These are phyloP conservation scores for Xestobium rufovillosum DNA, from an alignment of 2,888 invertebrate genomes.

Conservation along the genomic window DNA sequence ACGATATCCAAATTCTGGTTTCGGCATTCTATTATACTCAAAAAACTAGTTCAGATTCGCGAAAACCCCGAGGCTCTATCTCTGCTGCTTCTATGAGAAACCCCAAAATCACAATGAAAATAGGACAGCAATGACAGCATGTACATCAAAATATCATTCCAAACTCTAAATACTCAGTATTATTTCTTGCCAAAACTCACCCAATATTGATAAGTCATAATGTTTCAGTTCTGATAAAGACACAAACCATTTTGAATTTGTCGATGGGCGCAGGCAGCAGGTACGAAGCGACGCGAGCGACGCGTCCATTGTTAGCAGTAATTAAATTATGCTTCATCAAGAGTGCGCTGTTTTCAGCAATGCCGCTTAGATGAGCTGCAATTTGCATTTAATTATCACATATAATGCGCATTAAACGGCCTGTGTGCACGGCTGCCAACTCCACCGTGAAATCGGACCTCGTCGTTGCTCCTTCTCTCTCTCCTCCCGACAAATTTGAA, in stretches of 20 bases:
- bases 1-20: too few relatives aligned
- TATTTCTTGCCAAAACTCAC: neutral
- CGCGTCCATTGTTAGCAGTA: conserved; percentile 41
- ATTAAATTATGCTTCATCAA: conserved; percentile 45
- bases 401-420: conserved; percentile 44
- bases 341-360: conserved; percentile 44
- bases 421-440: conserved; percentile 34
- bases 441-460: conserved; percentile 40
- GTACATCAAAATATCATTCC: neutral
- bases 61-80: too few relatives aligned
- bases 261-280: conserved; percentile 15
- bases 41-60: too few relatives aligned
- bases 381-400: conserved; percentile 47
- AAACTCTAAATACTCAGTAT: neutral
- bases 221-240: too few relatives aligned
- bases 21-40: too few relatives aligned
- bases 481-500: conserved; percentile 32
- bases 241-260: too few relatives aligned
- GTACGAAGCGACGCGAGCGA: conserved; percentile 19
- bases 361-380: conserved; percentile 44
- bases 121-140: too few relatives aligned
- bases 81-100: too few relatives aligned
- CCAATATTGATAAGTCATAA: too few relatives aligned
- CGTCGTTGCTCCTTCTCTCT: too few relatives aligned
- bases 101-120: too few relatives aligned